Evolutionary conservation across 2,113 vertebrate genomes (phyloP).

Genomic region (Variabilichromis moorii): DNA sequence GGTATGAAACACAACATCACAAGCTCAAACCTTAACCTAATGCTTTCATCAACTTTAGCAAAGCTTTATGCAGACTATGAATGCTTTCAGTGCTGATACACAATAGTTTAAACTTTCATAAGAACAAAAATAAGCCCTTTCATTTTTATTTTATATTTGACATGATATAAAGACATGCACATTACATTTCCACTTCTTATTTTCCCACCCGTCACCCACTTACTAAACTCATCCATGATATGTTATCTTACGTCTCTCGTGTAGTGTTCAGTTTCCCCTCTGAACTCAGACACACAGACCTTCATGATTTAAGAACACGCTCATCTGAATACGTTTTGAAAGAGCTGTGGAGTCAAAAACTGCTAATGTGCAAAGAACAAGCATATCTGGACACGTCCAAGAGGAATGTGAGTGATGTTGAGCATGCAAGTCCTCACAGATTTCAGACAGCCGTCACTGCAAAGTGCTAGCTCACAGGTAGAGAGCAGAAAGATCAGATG

Average conservation of each 20-base stretch:
- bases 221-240: background rate
- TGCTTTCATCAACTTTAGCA: background rate
- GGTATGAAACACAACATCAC: background rate
- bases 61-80: background rate
- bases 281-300: background rate
- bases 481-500: background rate
- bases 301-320: background rate
- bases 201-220: background rate
- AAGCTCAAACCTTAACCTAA: background rate
- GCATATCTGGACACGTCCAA: constrained; percentile 46
- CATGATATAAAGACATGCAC: background rate
- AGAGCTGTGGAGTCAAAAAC: background rate
- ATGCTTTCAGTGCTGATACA: background rate
- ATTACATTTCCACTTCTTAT: background rate
- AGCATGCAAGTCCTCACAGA: constrained; percentile 14
- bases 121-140: background rate
- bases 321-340: background rate
- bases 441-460: background rate
- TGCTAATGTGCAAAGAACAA: background rate
- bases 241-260: background rate
- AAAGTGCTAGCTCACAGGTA: background rate
- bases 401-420: constrained; percentile 32
- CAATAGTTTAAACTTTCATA: background rate
- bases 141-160: background rate
- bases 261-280: background rate